Percentiles rank a stretch among this genome's conserved stretches.
These are phyloP conservation scores for Corydoras sp. DNA, from an alignment of 2,113 vertebrate species.

Conservation along the genomic window DNA sequence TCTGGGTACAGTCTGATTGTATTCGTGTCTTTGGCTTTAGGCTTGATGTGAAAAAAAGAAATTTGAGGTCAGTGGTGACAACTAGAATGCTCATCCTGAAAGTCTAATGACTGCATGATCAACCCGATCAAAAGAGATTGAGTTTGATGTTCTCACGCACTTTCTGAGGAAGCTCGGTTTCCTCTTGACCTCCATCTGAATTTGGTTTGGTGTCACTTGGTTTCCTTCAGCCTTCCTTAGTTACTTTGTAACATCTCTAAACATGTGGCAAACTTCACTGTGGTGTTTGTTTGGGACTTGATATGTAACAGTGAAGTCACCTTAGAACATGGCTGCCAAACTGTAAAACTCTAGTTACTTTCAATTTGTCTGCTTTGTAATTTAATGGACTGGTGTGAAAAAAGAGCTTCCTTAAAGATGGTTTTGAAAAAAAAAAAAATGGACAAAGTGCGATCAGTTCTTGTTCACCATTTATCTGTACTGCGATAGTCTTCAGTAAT, in stretches of 20 bases:
- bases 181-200: neutral
- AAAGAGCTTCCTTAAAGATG: too few relatives aligned
- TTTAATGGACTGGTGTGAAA: too few relatives aligned
- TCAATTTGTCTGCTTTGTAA: too few relatives aligned
- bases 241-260: neutral
- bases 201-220: constrained; percentile 1
- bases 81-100: neutral
- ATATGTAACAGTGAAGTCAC: neutral
- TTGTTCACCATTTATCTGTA: too few relatives aligned
- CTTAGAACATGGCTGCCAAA: too few relatives aligned
- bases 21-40: neutral
- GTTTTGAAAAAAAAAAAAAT: too few relatives aligned
- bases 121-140: neutral
- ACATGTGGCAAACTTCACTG: too few relatives aligned
- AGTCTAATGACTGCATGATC: neutral
- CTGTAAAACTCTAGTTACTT: too few relatives aligned
- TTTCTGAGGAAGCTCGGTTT: neutral
- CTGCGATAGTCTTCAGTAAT: too few relatives aligned
- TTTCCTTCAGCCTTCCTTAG: neutral
- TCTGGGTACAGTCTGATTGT: neutral
- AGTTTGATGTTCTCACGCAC: neutral
- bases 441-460: too few relatives aligned
- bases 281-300: neutral
- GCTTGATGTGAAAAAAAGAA: neutral
- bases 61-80: neutral